These are phyloP conservation scores for Nothobranchius furzeri DNA, from an alignment of 2,113 vertebrate species.

Conservation along the genomic window DNA sequence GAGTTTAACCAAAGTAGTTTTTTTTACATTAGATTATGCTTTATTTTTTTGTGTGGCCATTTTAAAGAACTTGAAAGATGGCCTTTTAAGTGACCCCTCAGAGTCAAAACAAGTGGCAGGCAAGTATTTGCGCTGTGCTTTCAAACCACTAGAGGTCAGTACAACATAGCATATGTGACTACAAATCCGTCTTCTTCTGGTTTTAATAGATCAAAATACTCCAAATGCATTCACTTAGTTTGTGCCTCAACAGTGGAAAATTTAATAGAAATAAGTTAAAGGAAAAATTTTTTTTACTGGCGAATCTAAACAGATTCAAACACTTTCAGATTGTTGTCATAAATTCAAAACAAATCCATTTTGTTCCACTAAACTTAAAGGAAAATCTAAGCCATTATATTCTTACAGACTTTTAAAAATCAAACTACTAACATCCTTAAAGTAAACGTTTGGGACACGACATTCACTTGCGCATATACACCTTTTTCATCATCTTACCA, in stretches of 20 bases:
- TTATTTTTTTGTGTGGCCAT: too few species aligned
- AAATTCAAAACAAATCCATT: too few species aligned
- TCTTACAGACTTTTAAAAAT: too few species aligned
- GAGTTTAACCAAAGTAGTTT: too few species aligned
- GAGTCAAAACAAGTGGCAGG: not conserved
- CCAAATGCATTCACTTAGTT: not conserved
- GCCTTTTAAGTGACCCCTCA: not conserved
- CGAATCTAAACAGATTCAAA: not conserved
- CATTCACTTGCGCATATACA: too few species aligned
- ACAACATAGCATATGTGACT: not conserved
- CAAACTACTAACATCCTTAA: too few species aligned
- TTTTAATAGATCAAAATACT: not conserved
- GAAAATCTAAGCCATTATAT: too few species aligned
- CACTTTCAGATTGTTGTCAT: not conserved
- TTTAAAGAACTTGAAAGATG: too few species aligned
- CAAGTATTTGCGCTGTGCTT: not conserved
- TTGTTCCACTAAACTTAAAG: not conserved
- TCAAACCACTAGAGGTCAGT: slow-evolving; percentile 35
- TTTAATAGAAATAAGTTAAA: too few species aligned
- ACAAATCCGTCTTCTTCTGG: not conserved
- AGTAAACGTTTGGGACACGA: too few species aligned
- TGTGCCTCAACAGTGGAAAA: not conserved
- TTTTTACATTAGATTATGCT: too few species aligned
- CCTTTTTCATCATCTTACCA: too few species aligned
- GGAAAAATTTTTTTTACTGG: not conserved